Evolutionary conservation across 2,113 vertebrate species (phyloP).

Genomic region (Limanda limanda): DNA sequence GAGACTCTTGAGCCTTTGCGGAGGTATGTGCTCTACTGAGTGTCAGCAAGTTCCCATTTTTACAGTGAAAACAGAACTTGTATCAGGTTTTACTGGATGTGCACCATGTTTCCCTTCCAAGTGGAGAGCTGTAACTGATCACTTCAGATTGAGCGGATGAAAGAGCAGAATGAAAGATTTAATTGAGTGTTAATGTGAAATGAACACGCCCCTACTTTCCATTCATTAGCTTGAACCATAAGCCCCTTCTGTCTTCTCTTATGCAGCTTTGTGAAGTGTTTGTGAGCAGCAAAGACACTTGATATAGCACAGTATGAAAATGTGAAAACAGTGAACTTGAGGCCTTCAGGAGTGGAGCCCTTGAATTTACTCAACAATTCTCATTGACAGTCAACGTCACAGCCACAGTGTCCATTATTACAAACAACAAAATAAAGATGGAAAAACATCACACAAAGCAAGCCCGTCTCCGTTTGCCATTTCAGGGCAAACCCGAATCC

Average conservation of each 20-base stretch:
- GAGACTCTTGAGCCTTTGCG: not conserved
- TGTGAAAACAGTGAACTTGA: not conserved
- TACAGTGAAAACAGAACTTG: not conserved
- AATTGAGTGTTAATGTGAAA: slow-evolving; percentile 33
- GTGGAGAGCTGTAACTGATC: not conserved
- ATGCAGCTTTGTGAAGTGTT: slow-evolving; percentile 15
- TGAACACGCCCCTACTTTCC: slow-evolving; percentile 2
- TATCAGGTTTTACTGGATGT: not conserved
- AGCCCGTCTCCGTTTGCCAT: too few species aligned
- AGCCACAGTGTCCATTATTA: too few species aligned
- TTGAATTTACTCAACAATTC: too few species aligned
- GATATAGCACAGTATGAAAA: not conserved
- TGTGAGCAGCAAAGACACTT: not conserved
- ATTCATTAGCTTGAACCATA: slow-evolving; percentile 29
- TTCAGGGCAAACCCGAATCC: not conserved
- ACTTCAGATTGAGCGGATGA: slow-evolving; percentile 7
- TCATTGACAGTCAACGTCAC: too few species aligned
- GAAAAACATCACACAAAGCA: not conserved
- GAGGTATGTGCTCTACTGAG: too few species aligned
- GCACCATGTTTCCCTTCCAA: not conserved
- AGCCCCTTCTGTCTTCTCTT: not conserved
- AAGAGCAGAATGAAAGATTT: slow-evolving; percentile 1
- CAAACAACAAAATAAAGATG: not conserved
- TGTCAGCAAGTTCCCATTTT: not conserved
- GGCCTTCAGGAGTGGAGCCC: not conserved